Percentiles rank a stretch among this genome's conserved stretches.
Conservation (phyloP, 2,888 invertebrate species). For the Melangyna quadrimaculata region DNA sequence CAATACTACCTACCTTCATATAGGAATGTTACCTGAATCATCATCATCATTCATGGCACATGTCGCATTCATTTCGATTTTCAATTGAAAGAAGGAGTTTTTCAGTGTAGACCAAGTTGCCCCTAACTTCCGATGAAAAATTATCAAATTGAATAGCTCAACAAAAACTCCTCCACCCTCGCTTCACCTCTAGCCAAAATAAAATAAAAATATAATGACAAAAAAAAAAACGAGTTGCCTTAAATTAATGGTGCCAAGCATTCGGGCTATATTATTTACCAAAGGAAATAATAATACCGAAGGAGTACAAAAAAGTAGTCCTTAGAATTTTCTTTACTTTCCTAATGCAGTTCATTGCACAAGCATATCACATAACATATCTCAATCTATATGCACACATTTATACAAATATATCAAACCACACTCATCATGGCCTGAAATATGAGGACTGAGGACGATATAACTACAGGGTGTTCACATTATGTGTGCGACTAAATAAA, state of each 20-base stretch:
- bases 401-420: constrained; percentile 13
- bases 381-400: not conserved
- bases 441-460: constrained; percentile 23
- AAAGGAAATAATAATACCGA: constrained; percentile 17
- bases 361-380: not conserved
- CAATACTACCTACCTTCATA: not conserved
- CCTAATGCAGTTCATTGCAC: constrained; percentile 70
- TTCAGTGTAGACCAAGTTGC: not conserved
- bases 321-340: constrained; percentile 64
- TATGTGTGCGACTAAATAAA: constrained; percentile 63
- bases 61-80: constrained; percentile 66
- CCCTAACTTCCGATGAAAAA: constrained; percentile 60
- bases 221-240: constrained; percentile 5
- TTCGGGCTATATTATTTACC: constrained; percentile 59
- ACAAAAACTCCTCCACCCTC: not conserved
- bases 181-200: not conserved
- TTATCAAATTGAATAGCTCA: constrained; percentile 57
- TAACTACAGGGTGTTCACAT: constrained; percentile 21
- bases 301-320: constrained; percentile 1
- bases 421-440: constrained; percentile 28
- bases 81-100: constrained; percentile 44
- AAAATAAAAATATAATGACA: not conserved
- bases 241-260: constrained; percentile 65
- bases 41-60: constrained; percentile 51
- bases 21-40: not conserved